These are phyloP conservation scores for Melolontha melolontha DNA, from an alignment of 2,888 invertebrate genomes.

Conservation along the genomic window DNA sequence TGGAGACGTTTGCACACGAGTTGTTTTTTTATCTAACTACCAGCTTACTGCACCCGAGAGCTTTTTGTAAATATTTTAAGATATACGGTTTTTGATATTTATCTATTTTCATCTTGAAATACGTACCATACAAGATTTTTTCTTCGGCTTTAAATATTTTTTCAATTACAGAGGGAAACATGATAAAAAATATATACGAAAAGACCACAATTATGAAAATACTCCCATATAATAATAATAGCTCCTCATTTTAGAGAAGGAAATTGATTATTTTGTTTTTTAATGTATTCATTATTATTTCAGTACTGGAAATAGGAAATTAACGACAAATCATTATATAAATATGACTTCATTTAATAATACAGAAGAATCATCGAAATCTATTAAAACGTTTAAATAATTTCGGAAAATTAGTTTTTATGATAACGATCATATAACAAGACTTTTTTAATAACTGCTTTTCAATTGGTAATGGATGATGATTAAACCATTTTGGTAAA, in stretches of 20 bases:
- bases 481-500: too few species aligned
- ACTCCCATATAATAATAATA: conserved; percentile 2
- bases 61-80: conserved; percentile 45
- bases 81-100: conserved; percentile 27
- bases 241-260: conserved; percentile 13
- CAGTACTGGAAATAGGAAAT: neutral
- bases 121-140: neutral
- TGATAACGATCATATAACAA: too few species aligned
- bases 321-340: neutral
- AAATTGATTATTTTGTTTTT: conserved; percentile 32
- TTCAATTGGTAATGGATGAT: too few species aligned
- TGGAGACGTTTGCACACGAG: conserved; percentile 47
- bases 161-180: neutral
- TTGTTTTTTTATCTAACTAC: conserved; percentile 37
- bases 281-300: conserved; percentile 26
- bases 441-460: too few species aligned
- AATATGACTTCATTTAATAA: too few species aligned
- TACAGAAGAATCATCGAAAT: too few species aligned
- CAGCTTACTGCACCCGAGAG: conserved; percentile 42
- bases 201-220: conserved; percentile 3
- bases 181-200: conserved; percentile 11
- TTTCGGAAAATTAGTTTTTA: too few species aligned
- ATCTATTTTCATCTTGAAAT: conserved; percentile 24
- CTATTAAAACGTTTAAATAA: too few species aligned
- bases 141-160: neutral